phyloP scores from a whole-genome alignment of 2,113 vertebrate species.

The Boulengeromyrus knoepffleri region DNA sequence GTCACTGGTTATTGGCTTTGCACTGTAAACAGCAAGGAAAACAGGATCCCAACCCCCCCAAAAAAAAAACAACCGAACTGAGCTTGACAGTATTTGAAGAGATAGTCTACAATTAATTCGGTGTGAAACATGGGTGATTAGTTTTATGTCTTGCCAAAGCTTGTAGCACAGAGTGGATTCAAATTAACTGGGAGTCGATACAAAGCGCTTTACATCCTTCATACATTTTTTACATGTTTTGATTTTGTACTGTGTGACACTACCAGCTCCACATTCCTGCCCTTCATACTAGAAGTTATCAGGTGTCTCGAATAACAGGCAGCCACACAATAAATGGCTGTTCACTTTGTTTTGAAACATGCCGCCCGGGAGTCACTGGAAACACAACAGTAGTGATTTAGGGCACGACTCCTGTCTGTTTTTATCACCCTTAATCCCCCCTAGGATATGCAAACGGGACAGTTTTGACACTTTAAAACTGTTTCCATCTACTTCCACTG shows the following conservation, averaged over 20 bases:
- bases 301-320: background rate
- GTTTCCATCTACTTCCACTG: constrained; percentile 8
- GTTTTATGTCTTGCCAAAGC: background rate
- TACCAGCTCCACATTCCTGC: background rate
- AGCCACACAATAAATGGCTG: background rate
- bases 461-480: constrained; percentile 20
- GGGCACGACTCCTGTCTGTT: background rate
- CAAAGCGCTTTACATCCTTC: background rate
- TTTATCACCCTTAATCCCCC: background rate
- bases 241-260: background rate
- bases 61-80: background rate
- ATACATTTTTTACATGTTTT: constrained; percentile 1
- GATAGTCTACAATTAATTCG: background rate
- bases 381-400: constrained; percentile 5
- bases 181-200: constrained; percentile 10
- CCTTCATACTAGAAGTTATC: background rate
- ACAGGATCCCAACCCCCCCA: background rate
- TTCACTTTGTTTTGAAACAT: background rate
- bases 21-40: background rate
- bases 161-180: constrained; percentile 5
- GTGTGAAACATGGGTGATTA: constrained; percentile 1
- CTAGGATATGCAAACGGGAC: background rate
- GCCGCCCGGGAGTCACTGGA: background rate
- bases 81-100: background rate
- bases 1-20: background rate